phyloP scores from a whole-genome alignment of 2,113 vertebrate species.

The Tychaedon coryphoeus region DNA sequence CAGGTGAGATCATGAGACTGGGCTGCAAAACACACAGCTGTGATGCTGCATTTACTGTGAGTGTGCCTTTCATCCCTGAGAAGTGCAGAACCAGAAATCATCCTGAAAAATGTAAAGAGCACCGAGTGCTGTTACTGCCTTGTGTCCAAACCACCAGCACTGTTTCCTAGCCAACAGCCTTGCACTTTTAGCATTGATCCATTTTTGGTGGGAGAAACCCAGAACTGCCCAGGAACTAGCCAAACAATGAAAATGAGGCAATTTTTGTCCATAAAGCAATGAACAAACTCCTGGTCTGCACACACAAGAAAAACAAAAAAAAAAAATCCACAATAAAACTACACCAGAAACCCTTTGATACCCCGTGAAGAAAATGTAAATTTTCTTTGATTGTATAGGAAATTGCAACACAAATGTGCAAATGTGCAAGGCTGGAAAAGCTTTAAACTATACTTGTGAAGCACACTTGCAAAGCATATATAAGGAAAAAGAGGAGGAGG shows the following conservation, averaged over 20 bases:
- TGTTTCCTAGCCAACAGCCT: neutral
- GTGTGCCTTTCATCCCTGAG: neutral
- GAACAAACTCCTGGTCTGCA: neutral
- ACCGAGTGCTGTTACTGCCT: neutral
- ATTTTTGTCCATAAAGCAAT: neutral
- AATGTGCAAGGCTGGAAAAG: neutral
- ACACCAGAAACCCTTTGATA: neutral
- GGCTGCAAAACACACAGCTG: neutral
- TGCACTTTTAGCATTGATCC: neutral
- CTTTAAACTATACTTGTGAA: neutral
- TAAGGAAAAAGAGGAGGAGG: neutral
- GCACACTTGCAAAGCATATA: neutral
- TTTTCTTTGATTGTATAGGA: neutral
- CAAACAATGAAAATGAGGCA: neutral
- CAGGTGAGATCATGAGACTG: constrained; percentile 63
- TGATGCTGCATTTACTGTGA: neutral
- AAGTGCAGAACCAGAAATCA: neutral
- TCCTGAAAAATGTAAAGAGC: neutral
- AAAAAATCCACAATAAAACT: neutral
- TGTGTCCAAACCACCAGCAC: neutral
- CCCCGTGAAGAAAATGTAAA: neutral
- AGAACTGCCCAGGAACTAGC: neutral
- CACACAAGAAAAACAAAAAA: neutral
- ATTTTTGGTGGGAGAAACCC: neutral
- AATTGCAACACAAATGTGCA: neutral